These are phyloP conservation scores for Heliconius cydno DNA, from an alignment of 2,888 invertebrate genomes.

Conservation along the genomic window DNA sequence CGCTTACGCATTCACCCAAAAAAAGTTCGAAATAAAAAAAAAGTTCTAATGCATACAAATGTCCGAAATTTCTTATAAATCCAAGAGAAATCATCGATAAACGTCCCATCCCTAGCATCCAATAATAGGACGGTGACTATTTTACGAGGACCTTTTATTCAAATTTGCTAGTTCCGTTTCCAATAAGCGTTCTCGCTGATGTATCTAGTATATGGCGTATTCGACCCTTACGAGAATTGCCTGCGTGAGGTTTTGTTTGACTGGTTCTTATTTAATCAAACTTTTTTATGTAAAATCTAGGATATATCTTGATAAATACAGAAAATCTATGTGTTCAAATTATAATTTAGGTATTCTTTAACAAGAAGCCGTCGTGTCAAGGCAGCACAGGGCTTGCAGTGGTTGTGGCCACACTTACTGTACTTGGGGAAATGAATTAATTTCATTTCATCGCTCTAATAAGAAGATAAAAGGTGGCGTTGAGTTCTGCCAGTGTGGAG, in stretches of 20 bases:
- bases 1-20: background rate
- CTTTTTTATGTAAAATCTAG: constrained; percentile 1
- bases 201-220: constrained; percentile 54
- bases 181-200: constrained; percentile 70
- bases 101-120: constrained; percentile 56
- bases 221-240: constrained; percentile 60
- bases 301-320: background rate
- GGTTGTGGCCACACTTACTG: too few relatives aligned
- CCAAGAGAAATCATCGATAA: constrained; percentile 48
- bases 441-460: background rate
- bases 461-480: background rate
- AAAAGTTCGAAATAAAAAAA: constrained; percentile 18
- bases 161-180: constrained; percentile 75
- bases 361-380: too few relatives aligned
- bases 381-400: too few relatives aligned
- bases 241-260: constrained; percentile 43
- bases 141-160: constrained; percentile 80
- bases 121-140: constrained; percentile 77
- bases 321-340: too few relatives aligned
- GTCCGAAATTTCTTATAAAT: constrained; percentile 13
- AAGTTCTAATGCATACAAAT: constrained; percentile 29
- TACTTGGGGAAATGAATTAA: too few relatives aligned
- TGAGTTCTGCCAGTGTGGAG: too few relatives aligned
- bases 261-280: constrained; percentile 14
- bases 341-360: too few relatives aligned